phyloP scores from a whole-genome alignment of 2,797 vertebrate genomes.

The Chaetophractus vellerosus region DNA sequence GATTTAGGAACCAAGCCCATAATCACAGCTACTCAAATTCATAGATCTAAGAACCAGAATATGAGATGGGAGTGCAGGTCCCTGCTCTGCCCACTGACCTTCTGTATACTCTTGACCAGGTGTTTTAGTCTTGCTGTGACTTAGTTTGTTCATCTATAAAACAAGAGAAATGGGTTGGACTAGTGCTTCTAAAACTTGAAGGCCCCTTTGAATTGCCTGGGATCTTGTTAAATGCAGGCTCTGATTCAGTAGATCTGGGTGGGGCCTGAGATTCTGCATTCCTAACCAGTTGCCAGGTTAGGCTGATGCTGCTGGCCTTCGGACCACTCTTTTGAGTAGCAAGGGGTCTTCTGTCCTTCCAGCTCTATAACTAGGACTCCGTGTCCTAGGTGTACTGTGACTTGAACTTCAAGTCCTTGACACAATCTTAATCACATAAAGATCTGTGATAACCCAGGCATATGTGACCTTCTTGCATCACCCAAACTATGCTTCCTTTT shows the following conservation, averaged over 20 bases:
- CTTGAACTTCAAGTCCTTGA: conserved; percentile 44
- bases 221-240: not conserved
- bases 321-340: not conserved
- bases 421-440: conserved; percentile 2
- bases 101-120: not conserved
- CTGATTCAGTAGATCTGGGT: not conserved
- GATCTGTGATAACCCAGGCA: not conserved
- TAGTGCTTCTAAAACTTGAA: not conserved
- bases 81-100: not conserved
- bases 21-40: not conserved
- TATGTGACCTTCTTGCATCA: not conserved
- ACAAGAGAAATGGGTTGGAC: not conserved
- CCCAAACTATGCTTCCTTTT: not conserved
- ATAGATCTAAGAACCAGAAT: not conserved
- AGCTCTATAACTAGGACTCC: conserved; percentile 26
- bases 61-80: not conserved
- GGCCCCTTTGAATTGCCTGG: not conserved
- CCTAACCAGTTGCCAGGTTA: not conserved
- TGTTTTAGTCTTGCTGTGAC: not conserved
- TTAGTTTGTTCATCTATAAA: not conserved
- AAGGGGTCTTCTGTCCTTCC: not conserved
- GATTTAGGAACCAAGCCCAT: not conserved
- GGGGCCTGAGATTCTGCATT: not conserved
- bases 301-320: not conserved
- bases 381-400: not conserved